phyloP scores from a whole-genome alignment of 2,888 invertebrate species.

The Phyllotreta cruciferae region DNA sequence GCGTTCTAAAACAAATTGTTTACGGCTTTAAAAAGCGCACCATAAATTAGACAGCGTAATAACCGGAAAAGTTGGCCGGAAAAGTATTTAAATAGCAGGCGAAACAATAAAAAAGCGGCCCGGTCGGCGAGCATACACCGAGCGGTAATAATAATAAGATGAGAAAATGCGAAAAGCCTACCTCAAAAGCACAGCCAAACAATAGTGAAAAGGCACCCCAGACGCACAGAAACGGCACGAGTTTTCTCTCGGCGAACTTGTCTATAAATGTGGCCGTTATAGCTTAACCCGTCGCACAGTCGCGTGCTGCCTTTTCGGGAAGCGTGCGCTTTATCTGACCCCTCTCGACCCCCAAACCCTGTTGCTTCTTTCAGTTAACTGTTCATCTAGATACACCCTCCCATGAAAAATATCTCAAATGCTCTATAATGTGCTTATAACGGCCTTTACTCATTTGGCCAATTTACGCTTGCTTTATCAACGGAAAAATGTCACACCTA shows the following conservation, averaged over 20 bases:
- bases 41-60: conserved; percentile 31
- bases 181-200: conserved; percentile 48
- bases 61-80: conserved; percentile 30
- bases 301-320: conserved; percentile 58
- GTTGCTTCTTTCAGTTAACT: conserved; percentile 60
- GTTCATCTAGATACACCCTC: conserved; percentile 55
- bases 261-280: conserved; percentile 56
- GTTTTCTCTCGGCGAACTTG: conserved; percentile 51
- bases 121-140: not conserved
- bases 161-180: conserved; percentile 29
- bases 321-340: conserved; percentile 64
- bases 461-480: conserved; percentile 31
- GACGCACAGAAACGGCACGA: conserved; percentile 43
- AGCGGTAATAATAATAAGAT: no score
- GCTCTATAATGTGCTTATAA: conserved; percentile 44
- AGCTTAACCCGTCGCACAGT: conserved; percentile 56
- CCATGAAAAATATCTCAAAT: conserved; percentile 52
- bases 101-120: conserved; percentile 29
- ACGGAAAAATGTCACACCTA: conserved; percentile 22
- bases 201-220: conserved; percentile 38
- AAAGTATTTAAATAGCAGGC: conserved; percentile 30
- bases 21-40: conserved; percentile 41
- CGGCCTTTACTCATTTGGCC: conserved; percentile 35
- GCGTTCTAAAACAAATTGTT: conserved; percentile 45
- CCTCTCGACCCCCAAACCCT: conserved; percentile 59